These are phyloP conservation scores for Strongylocentrotus purpuratus DNA, from an alignment of 35 echinoderm and acorn worm genomes.

Conservation along the genomic window DNA sequence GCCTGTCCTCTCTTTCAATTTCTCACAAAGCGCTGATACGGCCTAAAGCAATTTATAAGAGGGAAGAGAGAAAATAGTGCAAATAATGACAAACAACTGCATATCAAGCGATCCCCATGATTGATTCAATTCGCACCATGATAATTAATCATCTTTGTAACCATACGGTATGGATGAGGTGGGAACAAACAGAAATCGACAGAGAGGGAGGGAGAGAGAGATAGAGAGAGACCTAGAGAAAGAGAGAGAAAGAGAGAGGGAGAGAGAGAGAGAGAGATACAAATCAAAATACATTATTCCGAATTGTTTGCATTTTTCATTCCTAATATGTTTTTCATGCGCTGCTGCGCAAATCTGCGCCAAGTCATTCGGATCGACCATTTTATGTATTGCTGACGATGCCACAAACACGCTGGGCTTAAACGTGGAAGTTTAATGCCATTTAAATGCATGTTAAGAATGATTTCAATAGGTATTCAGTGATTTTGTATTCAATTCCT, in stretches of 20 bases:
- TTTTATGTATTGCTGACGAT: not conserved
- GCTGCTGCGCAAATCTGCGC: not conserved
- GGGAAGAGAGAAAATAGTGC: not conserved
- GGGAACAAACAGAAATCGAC: not conserved
- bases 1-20: not conserved
- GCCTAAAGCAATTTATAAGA: not conserved
- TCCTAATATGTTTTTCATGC: not conserved
- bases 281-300: not conserved
- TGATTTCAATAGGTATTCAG: not conserved
- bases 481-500: not conserved
- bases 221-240: not conserved
- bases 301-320: not conserved
- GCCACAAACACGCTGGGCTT: not conserved
- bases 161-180: not conserved
- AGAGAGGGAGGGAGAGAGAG: not conserved
- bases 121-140: not conserved
- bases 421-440: not conserved
- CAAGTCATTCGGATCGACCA: not conserved
- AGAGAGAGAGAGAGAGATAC: not conserved
- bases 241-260: not conserved
- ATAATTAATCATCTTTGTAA: not conserved
- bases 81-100: not conserved
- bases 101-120: not conserved
- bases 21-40: not conserved
- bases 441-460: not conserved